A percentile compares a stretch with the other conserved stretches of the same genome.
Conservation (phyloP, 2,113 vertebrate genomes). For the Sander lucioperca region DNA sequence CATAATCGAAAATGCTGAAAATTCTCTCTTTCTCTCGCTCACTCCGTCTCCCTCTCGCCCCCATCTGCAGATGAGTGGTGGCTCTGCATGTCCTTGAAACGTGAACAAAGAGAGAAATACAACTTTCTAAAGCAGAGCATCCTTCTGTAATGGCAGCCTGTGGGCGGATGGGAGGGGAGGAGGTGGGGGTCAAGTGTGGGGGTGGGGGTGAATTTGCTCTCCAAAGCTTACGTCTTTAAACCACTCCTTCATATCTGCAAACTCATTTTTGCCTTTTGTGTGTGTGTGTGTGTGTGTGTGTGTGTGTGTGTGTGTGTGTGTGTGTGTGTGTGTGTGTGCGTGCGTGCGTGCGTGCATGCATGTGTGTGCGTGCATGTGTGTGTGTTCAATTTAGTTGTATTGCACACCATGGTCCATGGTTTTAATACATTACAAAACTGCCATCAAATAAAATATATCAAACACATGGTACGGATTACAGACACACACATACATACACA, state of each 20-base stretch:
- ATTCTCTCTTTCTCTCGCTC: conserved; percentile 3
- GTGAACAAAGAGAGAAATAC: conserved; percentile 71
- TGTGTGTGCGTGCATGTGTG: background rate
- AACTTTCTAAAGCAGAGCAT: conserved; percentile 69
- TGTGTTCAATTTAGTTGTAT: background rate
- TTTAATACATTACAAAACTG: background rate
- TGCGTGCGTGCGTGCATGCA: background rate
- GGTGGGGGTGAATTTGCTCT: conserved; percentile 19
- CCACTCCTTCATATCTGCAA: conserved; percentile 1
- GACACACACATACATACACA: background rate
- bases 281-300: conserved; percentile 4
- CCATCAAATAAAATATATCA: background rate
- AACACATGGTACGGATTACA: background rate
- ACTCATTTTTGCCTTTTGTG: conserved; percentile 17
- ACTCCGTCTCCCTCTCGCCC: conserved; percentile 19
- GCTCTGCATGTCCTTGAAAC: conserved; percentile 74
- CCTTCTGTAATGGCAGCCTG: conserved; percentile 62
- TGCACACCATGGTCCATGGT: background rate
- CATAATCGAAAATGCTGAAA: conserved; percentile 56
- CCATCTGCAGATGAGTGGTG: conserved; percentile 60
- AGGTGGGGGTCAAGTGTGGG: background rate
- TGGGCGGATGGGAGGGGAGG: conserved; percentile 25
- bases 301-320: background rate
- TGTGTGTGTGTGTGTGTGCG: conserved; percentile 9
- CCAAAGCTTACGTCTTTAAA: conserved; percentile 39